Base-by-base conservation (phyloP, 2,797 vertebrate species). In the Salarias fasciatus region DNA sequence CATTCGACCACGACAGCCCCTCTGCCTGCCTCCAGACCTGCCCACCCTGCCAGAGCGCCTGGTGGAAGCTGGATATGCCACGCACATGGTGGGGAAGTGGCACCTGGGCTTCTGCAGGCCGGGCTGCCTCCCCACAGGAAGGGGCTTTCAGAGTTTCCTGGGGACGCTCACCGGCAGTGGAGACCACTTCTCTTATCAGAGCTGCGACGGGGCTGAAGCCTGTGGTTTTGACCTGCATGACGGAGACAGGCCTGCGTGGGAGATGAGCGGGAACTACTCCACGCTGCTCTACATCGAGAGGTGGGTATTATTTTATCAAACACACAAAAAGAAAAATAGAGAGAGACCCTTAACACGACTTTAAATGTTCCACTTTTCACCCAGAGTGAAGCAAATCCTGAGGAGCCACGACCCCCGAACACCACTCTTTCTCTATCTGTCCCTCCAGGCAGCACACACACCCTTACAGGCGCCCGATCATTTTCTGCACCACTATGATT, bases 51-150 rank as follows among this genome's bases (percentile, higher is more conserved):
- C 97, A 62, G 95, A 98, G 85, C 92, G 92, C 58, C 92, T 98
- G 57, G 89, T 84, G 56, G 92, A 93, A 65, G 94, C 88, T 6
- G 96, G 96, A 43, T 98, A 99, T 13, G 88, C 93, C 49, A 97
- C 97, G 0, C 95, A 98, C 77, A 97, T 98, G 94, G 96, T 99
- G 63, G 97, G 95, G 49, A 98, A 98, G 84, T 99, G 97, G 97
- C 97, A 98, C 87, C 83, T 99, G 81, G 97, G 97, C 1, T 98
- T 99, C 86, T 96, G 96, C 69, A 92, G 91, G 50, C 88, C 90
- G 1, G 93, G 94, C 78, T 98, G 96, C 79, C 93, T 98, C 83
- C 97, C 97, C 45, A 99, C 94, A 0, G 92, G 91, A 59, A 92
- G 94, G 24, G 97, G 96, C 0, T 99, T 99, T 38, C 94, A 97